A percentile compares a stretch with the other conserved stretches of the same genome.
phyloP scores from a whole-genome alignment of 2,113 vertebrate genomes.

The Channa argus region DNA sequence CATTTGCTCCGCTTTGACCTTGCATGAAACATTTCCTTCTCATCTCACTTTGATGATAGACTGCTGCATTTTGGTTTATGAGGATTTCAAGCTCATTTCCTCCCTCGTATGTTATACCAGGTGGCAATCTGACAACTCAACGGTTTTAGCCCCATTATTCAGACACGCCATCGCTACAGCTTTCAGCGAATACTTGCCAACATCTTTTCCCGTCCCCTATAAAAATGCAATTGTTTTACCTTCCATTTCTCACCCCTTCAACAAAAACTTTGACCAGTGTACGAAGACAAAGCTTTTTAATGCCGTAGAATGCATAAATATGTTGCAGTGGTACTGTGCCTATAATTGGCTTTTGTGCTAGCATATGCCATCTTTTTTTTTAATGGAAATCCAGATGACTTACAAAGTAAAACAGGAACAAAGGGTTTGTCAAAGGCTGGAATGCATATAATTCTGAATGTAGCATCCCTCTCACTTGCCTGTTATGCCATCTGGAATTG shows the following conservation, averaged over 20 bases:
- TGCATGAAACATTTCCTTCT: slow-evolving; percentile 77
- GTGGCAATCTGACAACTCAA: slow-evolving; percentile 78
- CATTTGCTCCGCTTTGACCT: slow-evolving; percentile 81
- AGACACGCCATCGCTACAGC: slow-evolving; percentile 28
- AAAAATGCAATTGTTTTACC: slow-evolving; percentile 54
- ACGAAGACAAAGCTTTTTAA: slow-evolving; percentile 5
- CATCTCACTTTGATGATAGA: slow-evolving; percentile 76
- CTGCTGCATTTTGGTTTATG: slow-evolving; percentile 79
- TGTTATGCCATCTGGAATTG: slow-evolving; percentile 76
- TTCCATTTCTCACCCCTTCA: slow-evolving; percentile 41
- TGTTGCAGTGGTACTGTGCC: slow-evolving; percentile 43
- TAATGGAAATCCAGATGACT: slow-evolving; percentile 66
- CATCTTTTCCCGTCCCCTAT: slow-evolving; percentile 41
- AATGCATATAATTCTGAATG: slow-evolving; percentile 63
- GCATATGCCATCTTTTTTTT: slow-evolving; percentile 57
- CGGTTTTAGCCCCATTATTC: slow-evolving; percentile 68
- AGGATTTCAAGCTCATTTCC: slow-evolving; percentile 78
- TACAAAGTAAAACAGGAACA: slow-evolving; percentile 65
- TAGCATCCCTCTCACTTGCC: slow-evolving; percentile 55
- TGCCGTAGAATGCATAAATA: slow-evolving; percentile 35
- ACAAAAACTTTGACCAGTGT: slow-evolving; percentile 47
- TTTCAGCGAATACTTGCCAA: slow-evolving; percentile 39
- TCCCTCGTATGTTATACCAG: slow-evolving; percentile 72
- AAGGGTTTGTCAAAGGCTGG: slow-evolving; percentile 62
- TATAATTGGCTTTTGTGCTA: slow-evolving; percentile 34